phyloP scores from a whole-genome alignment of 2,113 vertebrate genomes.

The Gopherus flavomarginatus region DNA sequence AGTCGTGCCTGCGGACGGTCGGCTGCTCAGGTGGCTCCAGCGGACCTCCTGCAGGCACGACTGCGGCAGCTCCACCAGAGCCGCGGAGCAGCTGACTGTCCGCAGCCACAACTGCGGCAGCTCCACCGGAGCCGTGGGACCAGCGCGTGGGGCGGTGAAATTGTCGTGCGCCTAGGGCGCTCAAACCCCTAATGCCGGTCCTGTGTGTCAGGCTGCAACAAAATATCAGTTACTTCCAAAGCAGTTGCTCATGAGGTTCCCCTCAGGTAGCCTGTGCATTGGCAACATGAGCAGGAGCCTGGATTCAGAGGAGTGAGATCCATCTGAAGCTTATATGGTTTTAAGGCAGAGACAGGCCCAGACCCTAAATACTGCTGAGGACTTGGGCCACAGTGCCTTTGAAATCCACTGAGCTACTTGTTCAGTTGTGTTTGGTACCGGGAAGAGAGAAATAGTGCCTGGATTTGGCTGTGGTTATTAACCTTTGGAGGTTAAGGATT shows the following conservation, averaged over 20 bases:
- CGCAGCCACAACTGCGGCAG: too few species aligned
- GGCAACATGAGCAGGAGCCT: not conserved
- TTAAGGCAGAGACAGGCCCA: not conserved
- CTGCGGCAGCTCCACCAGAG: too few species aligned
- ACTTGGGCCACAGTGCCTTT: too few species aligned
- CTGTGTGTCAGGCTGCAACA: not conserved
- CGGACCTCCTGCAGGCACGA: too few species aligned
- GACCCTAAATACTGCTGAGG: not conserved
- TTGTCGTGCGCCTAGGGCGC: too few species aligned
- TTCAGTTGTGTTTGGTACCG: not conserved
- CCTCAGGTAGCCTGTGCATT: not conserved
- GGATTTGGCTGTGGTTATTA: not conserved
- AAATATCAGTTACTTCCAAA: not conserved
- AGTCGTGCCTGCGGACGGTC: too few species aligned
- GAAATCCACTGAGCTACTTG: not conserved
- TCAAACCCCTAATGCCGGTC: too few species aligned
- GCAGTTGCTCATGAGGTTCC: not conserved
- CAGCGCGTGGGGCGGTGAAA: too few species aligned
- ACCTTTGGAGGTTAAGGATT: not conserved
- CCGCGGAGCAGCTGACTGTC: too few species aligned
- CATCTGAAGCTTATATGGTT: not conserved
- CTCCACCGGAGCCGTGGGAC: too few species aligned
- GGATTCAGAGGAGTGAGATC: not conserved
- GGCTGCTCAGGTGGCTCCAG: too few species aligned
- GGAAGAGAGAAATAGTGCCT: not conserved